These are phyloP conservation scores for Eretmochelys imbricata DNA, from an alignment of 2,113 vertebrate genomes.

Conservation along the genomic window DNA sequence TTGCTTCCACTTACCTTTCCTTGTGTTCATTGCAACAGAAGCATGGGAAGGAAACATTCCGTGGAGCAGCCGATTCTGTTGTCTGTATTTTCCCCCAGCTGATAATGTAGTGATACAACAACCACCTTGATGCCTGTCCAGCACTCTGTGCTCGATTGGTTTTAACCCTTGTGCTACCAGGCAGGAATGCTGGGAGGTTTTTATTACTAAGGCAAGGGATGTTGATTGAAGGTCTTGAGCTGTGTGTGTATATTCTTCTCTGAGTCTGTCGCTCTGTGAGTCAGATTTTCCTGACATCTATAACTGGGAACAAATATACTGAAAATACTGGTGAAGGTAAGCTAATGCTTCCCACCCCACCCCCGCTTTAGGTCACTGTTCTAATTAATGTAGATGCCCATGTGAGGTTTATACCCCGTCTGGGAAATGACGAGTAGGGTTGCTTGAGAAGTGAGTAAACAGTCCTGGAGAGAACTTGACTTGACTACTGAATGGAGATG, in stretches of 20 bases:
- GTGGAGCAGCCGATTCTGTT: conserved; percentile 18
- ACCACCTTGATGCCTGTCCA: conserved; percentile 72
- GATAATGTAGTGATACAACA: conserved; percentile 59
- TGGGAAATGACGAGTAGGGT: background rate
- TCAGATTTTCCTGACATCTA: background rate
- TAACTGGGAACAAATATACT: background rate
- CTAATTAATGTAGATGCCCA: background rate
- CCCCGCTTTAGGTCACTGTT: background rate
- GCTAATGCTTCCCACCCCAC: too few relatives aligned
- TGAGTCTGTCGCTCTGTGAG: background rate
- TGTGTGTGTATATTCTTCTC: background rate
- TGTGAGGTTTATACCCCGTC: background rate
- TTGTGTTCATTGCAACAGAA: conserved; percentile 63
- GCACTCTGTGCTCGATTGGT: background rate
- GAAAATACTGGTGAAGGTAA: background rate
- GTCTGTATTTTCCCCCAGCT: conserved; percentile 55
- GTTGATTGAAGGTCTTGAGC: background rate
- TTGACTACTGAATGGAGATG: background rate
- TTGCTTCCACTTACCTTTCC: conserved; percentile 72
- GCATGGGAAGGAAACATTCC: background rate
- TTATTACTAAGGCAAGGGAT: background rate
- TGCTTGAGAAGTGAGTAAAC: background rate
- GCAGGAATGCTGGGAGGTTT: background rate
- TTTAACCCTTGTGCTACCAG: conserved; percentile 69
- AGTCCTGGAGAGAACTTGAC: background rate